Base-by-base conservation (phyloP, 2,797 vertebrate species). In the Acanthis flammea region DNA sequence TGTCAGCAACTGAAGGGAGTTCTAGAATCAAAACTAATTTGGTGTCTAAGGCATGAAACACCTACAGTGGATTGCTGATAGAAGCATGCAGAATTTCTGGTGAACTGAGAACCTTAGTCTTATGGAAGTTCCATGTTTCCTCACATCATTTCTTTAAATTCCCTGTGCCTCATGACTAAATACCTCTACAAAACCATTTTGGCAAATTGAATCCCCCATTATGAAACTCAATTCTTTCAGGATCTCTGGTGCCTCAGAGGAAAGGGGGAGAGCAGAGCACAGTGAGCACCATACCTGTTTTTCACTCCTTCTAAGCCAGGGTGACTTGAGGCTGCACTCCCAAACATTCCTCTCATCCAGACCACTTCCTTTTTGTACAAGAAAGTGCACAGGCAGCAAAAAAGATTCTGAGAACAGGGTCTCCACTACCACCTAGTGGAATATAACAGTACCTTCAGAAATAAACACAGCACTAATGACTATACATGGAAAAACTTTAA, bases 371-470 rank as follows among this genome's bases (percentile, higher is more conserved):
- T 58, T 7, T 1, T 19, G 21, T 8, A 10, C 7, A 55, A 35
- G 63, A 42, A 78, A 35, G 12, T 3, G 19, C 62, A 17, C 9
- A 27, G 45, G 65, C 61, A 80, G n/a, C 30, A 30, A 23, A 48
- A 17, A 31, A 22, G 5, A 19, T 84, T 55, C 58, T 45, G 81
- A 90, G 80, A 75, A 18, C 0, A 77, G 47, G 27, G 80, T 22
- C 96, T 92, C 30, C 82, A 95, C 79, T 53, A 68, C 96, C 97
- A 96, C 87, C 97, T 97, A 96, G 94, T 91, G 97, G 86, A 79
- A 74, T 27, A 2, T 17, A 70, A 35, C 4, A 3, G 50, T 50
- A 16, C 41, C 71, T 84, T 60, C 65, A n/a, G n/a, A 62, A 67
- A 71, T 70, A 42, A 76, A 91, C 63, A 18, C 1, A 3, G 41